A percentile compares a stretch with the other conserved stretches of the same genome.
Conservation (phyloP, 2,113 vertebrate species). For the Gymnarchus niloticus region DNA sequence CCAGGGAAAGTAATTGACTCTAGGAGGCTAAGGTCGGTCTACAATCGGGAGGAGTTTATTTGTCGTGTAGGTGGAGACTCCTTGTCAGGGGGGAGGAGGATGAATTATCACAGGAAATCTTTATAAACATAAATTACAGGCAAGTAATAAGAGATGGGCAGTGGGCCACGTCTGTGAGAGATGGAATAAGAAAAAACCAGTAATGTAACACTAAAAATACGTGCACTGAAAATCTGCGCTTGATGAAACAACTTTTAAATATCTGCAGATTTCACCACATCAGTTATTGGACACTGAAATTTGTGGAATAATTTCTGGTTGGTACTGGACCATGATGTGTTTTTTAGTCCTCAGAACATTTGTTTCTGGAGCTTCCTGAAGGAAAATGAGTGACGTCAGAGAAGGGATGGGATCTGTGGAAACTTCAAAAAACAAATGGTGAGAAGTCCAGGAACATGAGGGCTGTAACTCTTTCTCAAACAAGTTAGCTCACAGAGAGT, state of each 20-base stretch:
- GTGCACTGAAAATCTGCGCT: neutral
- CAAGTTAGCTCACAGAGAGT: slow-evolving; percentile 3
- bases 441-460: slow-evolving; percentile 16
- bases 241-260: neutral
- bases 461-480: slow-evolving; percentile 1
- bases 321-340: neutral
- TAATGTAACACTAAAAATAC: neutral
- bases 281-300: neutral
- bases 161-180: neutral
- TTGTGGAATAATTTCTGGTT: neutral
- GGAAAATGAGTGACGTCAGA: neutral
- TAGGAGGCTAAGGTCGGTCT: neutral
- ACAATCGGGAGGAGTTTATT: neutral
- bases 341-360: neutral
- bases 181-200: neutral
- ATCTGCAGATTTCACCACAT: neutral
- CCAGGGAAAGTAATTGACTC: neutral
- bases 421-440: slow-evolving; percentile 16
- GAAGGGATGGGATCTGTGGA: neutral
- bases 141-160: neutral
- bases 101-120: neutral
- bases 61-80: neutral
- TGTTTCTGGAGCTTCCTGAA: slow-evolving; percentile 1
- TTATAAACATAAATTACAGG: neutral
- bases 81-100: neutral